Conservation (phyloP, 37 sponge, comb jelly and placozoan genomes). For the Eunapius fragilis region DNA sequence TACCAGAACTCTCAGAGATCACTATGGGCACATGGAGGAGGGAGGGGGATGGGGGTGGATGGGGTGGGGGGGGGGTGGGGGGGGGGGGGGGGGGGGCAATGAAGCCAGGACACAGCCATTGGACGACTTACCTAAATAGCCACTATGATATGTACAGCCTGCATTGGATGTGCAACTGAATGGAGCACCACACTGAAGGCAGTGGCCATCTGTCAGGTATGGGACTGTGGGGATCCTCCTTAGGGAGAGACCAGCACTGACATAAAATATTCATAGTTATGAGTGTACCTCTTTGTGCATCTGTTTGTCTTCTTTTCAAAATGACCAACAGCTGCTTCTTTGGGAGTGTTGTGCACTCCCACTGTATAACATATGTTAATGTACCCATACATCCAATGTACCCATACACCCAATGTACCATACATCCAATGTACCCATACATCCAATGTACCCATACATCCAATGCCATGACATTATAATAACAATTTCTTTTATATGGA, state of each 20-base stretch:
- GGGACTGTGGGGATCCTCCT: not conserved
- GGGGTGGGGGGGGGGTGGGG: too few relatives aligned
- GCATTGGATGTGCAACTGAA: not conserved
- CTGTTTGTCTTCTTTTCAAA: slow-evolving; percentile 17
- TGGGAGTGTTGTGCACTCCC: not conserved
- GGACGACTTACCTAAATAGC: slow-evolving; percentile 7
- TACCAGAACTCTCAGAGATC: not conserved
- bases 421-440: too few relatives aligned
- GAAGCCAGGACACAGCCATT: not conserved
- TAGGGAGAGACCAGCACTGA: not conserved
- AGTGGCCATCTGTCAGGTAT: slow-evolving; percentile 4
- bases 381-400: too few relatives aligned
- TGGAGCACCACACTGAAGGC: slow-evolving; percentile 17
- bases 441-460: too few relatives aligned
- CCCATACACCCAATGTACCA: too few relatives aligned
- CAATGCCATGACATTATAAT: too few relatives aligned
- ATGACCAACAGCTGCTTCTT: slow-evolving; percentile 20
- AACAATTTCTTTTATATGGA: too few relatives aligned
- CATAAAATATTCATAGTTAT: too few relatives aligned
- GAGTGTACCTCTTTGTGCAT: too few relatives aligned
- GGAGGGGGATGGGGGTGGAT: too few relatives aligned
- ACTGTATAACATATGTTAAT: not conserved
- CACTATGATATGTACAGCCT: slow-evolving; percentile 25
- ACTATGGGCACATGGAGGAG: not conserved
- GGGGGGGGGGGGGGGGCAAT: too few relatives aligned